These are phyloP conservation scores for Drosophila macrothrix DNA, from an alignment of 2,888 invertebrate genomes.

Conservation along the genomic window DNA sequence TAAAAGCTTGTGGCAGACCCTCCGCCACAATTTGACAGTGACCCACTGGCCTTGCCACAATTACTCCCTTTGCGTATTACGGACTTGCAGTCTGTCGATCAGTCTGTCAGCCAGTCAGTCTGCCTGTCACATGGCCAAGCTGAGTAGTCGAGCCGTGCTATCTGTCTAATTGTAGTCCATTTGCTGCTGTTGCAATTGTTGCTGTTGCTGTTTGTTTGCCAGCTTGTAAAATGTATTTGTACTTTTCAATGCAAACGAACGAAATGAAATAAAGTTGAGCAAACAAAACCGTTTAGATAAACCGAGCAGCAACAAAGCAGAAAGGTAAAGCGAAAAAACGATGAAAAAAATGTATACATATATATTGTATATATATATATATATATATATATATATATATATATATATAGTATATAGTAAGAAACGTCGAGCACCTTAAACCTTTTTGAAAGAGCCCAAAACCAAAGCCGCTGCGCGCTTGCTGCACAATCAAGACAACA, in stretches of 20 bases:
- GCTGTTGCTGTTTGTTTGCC: conserved; percentile 33
- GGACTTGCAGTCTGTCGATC: not conserved
- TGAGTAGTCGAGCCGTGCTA: conserved; percentile 7
- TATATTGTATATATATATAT: not conserved
- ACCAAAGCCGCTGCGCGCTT: conserved; percentile 28
- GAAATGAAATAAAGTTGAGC: conserved; percentile 19
- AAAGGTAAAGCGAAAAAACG: conserved; percentile 31
- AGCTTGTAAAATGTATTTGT: conserved; percentile 20
- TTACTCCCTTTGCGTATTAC: not conserved
- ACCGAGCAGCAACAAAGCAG: conserved; percentile 11
- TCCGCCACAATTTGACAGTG: conserved; percentile 5
- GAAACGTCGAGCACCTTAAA: conserved; percentile 3
- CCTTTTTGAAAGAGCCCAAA: conserved; percentile 11
- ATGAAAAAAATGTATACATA: not conserved
- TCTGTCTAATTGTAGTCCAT: conserved; percentile 36
- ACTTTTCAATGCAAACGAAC: conserved; percentile 30
- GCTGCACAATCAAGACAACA: conserved; percentile 17
- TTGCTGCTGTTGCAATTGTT: conserved; percentile 50
- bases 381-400: not conserved
- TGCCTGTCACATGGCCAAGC: not conserved
- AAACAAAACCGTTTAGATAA: conserved; percentile 8
- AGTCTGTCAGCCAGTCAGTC: not conserved
- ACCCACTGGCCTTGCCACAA: conserved; percentile 18
- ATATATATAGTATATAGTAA: not conserved
- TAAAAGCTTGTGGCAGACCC: not conserved